phyloP scores from a whole-genome alignment of 2,797 vertebrate genomes.

The Xyrichtys novacula region DNA sequence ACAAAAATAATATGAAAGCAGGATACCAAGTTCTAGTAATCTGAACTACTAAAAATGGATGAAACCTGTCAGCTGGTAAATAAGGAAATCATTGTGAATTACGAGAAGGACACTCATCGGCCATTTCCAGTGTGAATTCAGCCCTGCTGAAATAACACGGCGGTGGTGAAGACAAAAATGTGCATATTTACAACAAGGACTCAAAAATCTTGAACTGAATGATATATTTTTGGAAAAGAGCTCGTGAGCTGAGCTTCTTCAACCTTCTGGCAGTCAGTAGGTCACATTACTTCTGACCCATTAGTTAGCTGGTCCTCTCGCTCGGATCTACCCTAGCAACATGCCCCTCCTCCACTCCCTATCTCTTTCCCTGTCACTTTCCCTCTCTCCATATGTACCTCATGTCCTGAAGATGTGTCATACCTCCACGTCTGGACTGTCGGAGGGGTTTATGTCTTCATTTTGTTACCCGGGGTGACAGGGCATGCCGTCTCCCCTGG shows the following conservation, averaged over 20 bases:
- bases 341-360: background rate
- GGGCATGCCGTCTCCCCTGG: slow-evolving; percentile 44
- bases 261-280: slow-evolving; percentile 71
- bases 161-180: background rate
- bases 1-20: too few species aligned
- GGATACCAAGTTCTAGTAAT: too few species aligned
- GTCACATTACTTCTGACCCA: slow-evolving; percentile 77
- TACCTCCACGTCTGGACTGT: slow-evolving; percentile 68
- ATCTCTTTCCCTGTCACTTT: slow-evolving; percentile 20
- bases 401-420: slow-evolving; percentile 67
- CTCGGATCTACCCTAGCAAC: slow-evolving; percentile 67
- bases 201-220: slow-evolving; percentile 6
- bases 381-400: slow-evolving; percentile 53
- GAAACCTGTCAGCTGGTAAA: slow-evolving; percentile 22
- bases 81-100: slow-evolving; percentile 6
- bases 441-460: slow-evolving; percentile 65
- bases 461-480: slow-evolving; percentile 59
- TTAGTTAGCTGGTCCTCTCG: slow-evolving; percentile 72
- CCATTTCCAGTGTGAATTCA: background rate
- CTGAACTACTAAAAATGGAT: background rate
- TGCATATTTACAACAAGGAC: slow-evolving; percentile 1
- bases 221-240: slow-evolving; percentile 11
- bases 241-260: slow-evolving; percentile 22
- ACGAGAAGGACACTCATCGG: slow-evolving; percentile 3
- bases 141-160: background rate